Conservation (phyloP, 2,113 vertebrate species). For the Rhea americana region DNA sequence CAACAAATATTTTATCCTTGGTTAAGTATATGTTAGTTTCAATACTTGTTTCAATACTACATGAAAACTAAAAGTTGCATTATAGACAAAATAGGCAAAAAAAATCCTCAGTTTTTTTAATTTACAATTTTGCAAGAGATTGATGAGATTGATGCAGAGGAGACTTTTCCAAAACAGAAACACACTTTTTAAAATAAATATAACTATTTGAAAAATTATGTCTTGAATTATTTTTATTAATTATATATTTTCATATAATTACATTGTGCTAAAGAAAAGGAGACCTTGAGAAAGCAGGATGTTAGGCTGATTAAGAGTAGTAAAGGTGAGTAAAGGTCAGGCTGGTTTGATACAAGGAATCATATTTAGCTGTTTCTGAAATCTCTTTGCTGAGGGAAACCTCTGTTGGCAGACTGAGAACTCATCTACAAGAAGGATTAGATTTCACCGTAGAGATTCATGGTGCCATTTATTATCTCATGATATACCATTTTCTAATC, state of each 20-base stretch:
- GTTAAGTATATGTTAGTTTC: not conserved
- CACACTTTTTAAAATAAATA: not conserved
- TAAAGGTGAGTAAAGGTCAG: not conserved
- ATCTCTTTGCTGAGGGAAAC: not conserved
- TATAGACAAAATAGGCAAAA: not conserved
- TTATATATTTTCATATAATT: not conserved
- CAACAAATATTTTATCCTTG: not conserved
- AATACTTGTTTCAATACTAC: not conserved
- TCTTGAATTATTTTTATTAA: not conserved
- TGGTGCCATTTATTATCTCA: constrained; percentile 45
- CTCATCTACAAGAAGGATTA: constrained; percentile 53
- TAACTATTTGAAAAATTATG: not conserved
- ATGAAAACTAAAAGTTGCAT: not conserved
- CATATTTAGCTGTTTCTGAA: constrained; percentile 9
- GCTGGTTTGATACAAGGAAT: not conserved
- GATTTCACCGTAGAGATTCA: constrained; percentile 17
- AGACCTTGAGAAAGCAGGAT: not conserved
- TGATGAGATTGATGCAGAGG: not conserved
- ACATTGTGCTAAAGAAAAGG: not conserved
- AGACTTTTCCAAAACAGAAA: not conserved
- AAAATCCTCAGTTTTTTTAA: not conserved
- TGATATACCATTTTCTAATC: constrained; percentile 51
- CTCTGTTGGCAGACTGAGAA: not conserved
- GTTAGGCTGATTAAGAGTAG: not conserved
- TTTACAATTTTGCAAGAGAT: not conserved